These are phyloP conservation scores for Parauchenoglanis punctatus DNA, from an alignment of 2,797 vertebrate species.

Conservation along the genomic window DNA sequence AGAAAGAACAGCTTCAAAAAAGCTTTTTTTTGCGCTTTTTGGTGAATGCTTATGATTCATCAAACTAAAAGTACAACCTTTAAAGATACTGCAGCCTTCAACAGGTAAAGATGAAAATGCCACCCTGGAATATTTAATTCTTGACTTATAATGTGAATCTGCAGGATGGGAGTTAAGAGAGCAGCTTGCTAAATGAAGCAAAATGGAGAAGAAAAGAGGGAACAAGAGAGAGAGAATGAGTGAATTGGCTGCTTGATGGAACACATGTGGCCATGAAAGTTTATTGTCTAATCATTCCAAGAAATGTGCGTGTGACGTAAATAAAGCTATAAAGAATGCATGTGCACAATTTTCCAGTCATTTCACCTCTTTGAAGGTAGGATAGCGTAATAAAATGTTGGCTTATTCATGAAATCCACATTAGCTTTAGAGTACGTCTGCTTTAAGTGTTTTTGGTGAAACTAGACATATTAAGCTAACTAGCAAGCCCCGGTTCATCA, in stretches of 20 bases:
- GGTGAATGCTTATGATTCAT: slow-evolving; percentile 50
- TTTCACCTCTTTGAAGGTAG: neutral
- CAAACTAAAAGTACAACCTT: neutral
- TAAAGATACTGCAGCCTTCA: neutral
- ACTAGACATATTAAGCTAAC: neutral
- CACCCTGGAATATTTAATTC: slow-evolving; percentile 55
- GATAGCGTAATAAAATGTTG: neutral
- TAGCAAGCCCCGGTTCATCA: neutral
- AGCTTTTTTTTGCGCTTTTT: slow-evolving; percentile 54
- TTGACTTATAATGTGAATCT: neutral
- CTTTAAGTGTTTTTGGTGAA: neutral
- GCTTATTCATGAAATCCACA: neutral
- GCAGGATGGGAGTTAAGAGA: neutral
- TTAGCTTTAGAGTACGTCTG: neutral
- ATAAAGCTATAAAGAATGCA: slow-evolving; percentile 1
- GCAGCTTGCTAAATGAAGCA: neutral
- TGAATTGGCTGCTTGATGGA: slow-evolving; percentile 17
- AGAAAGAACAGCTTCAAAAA: slow-evolving; percentile 57
- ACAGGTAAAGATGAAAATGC: neutral
- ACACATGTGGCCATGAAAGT: slow-evolving; percentile 29
- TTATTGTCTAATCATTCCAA: slow-evolving; percentile 35
- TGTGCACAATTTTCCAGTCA: slow-evolving; percentile 11
- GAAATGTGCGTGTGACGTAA: slow-evolving; percentile 26
- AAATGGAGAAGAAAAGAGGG: slow-evolving; percentile 35
- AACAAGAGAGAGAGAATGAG: slow-evolving; percentile 26